Conservation (phyloP, 2,888 invertebrate species). For the Bhutanitis thaidina region DNA sequence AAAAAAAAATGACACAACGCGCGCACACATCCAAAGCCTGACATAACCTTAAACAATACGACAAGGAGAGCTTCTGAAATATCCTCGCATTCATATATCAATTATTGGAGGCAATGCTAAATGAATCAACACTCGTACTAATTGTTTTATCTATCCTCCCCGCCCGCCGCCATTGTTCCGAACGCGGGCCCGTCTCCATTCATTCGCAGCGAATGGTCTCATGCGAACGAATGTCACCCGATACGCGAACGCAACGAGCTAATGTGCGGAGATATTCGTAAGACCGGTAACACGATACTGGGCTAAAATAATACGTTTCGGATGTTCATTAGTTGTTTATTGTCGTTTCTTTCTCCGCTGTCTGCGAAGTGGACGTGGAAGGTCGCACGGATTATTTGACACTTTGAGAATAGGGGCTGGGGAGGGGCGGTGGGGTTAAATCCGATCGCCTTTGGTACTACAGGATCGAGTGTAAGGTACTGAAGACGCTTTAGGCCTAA, state of each 20-base stretch:
- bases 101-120: conserved; percentile 52
- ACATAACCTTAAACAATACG: background rate
- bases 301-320: conserved; percentile 32
- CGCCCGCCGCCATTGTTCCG: conserved; percentile 34
- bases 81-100: conserved; percentile 44
- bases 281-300: conserved; percentile 39
- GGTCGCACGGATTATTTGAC: conserved; percentile 9
- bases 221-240: conserved; percentile 38
- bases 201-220: conserved; percentile 32
- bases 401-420: background rate
- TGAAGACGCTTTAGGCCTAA: background rate
- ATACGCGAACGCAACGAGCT: conserved; percentile 47
- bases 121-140: conserved; percentile 67
- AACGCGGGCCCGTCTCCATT: conserved; percentile 30
- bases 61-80: background rate
- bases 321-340: conserved; percentile 44
- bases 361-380: conserved; percentile 2
- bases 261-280: conserved; percentile 44
- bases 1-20: no score
- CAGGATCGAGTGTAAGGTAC: background rate
- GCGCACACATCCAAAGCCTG: background rate
- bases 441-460: background rate
- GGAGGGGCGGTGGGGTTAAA: background rate
- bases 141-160: conserved; percentile 59
- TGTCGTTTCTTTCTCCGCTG: conserved; percentile 8